Base-by-base conservation (phyloP, 2,888 invertebrate species). In the Branchipolynoe longqiensis region DNA sequence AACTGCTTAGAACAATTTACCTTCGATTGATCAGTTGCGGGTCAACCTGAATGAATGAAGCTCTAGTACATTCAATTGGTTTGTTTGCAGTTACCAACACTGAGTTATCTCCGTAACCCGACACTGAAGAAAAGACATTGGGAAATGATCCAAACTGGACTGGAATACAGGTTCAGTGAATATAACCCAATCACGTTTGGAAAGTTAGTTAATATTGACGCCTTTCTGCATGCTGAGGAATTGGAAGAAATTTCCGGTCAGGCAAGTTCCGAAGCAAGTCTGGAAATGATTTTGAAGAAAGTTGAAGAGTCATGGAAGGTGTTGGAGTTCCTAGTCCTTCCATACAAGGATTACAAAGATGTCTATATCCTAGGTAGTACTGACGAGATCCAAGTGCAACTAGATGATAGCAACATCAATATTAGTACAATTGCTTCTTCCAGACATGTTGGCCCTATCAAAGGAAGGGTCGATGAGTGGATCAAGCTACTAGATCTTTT, bases 361-460 rank as follows among this genome's bases (percentile, higher is more conserved):
- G 96, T 97, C 0, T 98, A 95, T 91, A 96, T 98, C 48, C 94
- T 98, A 83, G 98, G 97, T 0, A 96, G 96, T 0, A 95, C 97
- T 0, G 98, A 98, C 90, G 98, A 98, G 89, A 94, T 98, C 40
- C 97, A 97, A 93, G 95, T 96, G 0, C 95, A 96, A 0, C 93
- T 97, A 1, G 98, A 98, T 91, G 98, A 98, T 92, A 96, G 97
- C 90, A 96, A 96, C 92, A 97, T 98, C 83, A 96, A 96, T 91
- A 95, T 98, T 58, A 96, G 96, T 89, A 98, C 98, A 0, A 97
- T 98, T 78, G 95, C 96, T 0, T 97, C 97, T 90, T 98, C 98
- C 0, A 95, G 97, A 78, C 96, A 96, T 93, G 97, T 97, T 22
- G 97, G 96, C 0, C 97, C 97, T 0, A 97, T 98, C 86, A 97